Evolutionary conservation across 1,140 invertebrate genomes (phyloP), one percentile per base, ranked within the genome.

Genomic region (Apis cerana): DNA sequence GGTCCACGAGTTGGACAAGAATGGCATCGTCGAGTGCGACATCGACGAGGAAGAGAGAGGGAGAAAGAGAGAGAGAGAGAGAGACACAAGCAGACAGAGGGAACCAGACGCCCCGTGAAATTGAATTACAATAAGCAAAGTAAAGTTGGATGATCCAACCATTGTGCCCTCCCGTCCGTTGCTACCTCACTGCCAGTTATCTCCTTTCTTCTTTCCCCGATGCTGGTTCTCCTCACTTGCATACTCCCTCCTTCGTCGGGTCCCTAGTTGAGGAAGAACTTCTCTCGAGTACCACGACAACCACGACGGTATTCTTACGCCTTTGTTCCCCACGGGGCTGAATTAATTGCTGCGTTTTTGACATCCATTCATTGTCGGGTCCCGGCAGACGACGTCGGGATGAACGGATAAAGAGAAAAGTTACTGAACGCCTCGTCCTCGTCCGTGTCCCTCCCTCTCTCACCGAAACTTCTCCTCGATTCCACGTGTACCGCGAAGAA

Each of bases 341-440:
- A 93, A 93, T 94, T 94, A 94, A 94, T 94, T 94, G 92, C 91
- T 91, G 86, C 90, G 88, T 93, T 93, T 92, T 93, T 93, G 92
- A 93, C 92, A 92, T 92, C 89, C 90, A 91, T 93, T 92, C 91
- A 93, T 91, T 92, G 89, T 91, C 88, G 80, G 76, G 87, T 75
- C 85, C 80, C 87, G 89, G 79, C 88, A 88, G 88, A 84, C 83
- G 86, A 90, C 88, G 91, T 89, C 80, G 84, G 86, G 86, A 91
- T 80, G 79, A 89, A 83, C 86, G 82, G 88, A 91, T 92, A 89
- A 91, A 89, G 88, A 85, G 90, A 92, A 93, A 92, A 93, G 90
- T 90, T 92, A 86, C 90, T 85, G 75, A 80, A 80, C 84, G 74
- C 79, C 78, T 84, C 79, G 81, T 89, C 80, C 75, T 70, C 75